phyloP scores from a whole-genome alignment of 2,888 invertebrate genomes.

The Spodoptera littoralis region DNA sequence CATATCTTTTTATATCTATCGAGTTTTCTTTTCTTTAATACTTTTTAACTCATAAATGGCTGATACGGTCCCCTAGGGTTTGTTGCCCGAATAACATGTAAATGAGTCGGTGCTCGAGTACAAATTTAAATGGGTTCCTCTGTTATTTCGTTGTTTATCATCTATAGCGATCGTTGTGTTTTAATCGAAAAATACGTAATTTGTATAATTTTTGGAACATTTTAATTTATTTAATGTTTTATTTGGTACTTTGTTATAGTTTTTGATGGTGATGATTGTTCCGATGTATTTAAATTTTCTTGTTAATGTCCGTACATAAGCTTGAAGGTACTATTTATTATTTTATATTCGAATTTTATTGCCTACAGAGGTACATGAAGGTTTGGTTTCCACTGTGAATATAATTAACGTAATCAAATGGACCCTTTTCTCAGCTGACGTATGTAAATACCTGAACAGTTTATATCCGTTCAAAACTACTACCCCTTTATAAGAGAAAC shows the following conservation, averaged over 20 bases:
- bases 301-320: slow-evolving; percentile 47
- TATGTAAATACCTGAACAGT: no score
- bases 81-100: slow-evolving; percentile 87
- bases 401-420: no score
- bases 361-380: slow-evolving; percentile 7
- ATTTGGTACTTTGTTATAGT: slow-evolving; percentile 46
- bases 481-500: background rate
- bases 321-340: slow-evolving; percentile 24
- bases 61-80: slow-evolving; percentile 87
- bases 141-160: slow-evolving; percentile 69
- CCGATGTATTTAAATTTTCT: slow-evolving; percentile 45
- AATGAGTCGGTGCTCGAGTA: slow-evolving; percentile 82
- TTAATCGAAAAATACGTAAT: slow-evolving; percentile 59
- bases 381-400: slow-evolving; percentile 1
- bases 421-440: no score
- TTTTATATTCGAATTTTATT: slow-evolving; percentile 26
- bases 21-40: slow-evolving; percentile 88
- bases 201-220: slow-evolving; percentile 55
- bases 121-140: slow-evolving; percentile 80
- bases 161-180: slow-evolving; percentile 60
- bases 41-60: slow-evolving; percentile 88
- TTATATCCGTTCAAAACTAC: no score
- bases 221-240: slow-evolving; percentile 56
- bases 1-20: slow-evolving; percentile 84
- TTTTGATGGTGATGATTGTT: slow-evolving; percentile 51